Evolutionary conservation across 35 echinoderm and acorn worm species (phyloP).

Genomic region (Amphiura filiformis): DNA sequence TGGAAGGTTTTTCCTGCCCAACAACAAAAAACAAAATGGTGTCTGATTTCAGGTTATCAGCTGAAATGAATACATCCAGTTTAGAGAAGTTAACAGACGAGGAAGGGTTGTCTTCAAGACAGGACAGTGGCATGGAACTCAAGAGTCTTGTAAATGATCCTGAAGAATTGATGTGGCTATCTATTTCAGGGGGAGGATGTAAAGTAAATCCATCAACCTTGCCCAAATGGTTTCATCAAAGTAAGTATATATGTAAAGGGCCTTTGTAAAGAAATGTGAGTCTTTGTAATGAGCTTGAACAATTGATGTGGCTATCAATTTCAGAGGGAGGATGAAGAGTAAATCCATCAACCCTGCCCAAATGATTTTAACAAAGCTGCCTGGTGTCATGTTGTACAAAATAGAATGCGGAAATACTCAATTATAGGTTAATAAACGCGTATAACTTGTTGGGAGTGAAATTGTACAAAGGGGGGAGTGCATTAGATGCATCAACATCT

Average conservation of each 20-base stretch:
- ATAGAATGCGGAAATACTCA: too few relatives aligned
- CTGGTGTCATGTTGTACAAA: too few relatives aligned
- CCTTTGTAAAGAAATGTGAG: too few relatives aligned
- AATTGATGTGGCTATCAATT: conserved; percentile 73
- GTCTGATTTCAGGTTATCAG: neutral
- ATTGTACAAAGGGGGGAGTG: too few relatives aligned
- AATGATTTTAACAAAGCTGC: conserved; percentile 86
- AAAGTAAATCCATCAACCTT: conserved; percentile 47
- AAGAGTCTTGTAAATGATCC: neutral
- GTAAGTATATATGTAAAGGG: too few relatives aligned
- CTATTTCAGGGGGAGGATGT: conserved; percentile 84
- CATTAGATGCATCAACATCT: too few relatives aligned
- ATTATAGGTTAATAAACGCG: too few relatives aligned
- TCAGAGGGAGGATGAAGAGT: conserved; percentile 83
- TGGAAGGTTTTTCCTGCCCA: too few relatives aligned
- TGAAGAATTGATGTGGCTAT: conserved; percentile 58
- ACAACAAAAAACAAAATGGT: too few relatives aligned
- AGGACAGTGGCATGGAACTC: neutral
- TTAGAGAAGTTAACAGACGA: neutral
- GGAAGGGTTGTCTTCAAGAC: neutral
- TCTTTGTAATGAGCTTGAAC: neutral
- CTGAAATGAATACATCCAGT: neutral
- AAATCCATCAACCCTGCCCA: conserved; percentile 47
- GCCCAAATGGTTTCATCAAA: conserved; percentile 84
- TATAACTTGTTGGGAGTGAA: too few relatives aligned